Evolutionary conservation across 30 jellyfish, hydroid and myxozoan species (phyloP), one percentile per base, ranked within the genome.

Genomic region (Aurelia aurita): DNA sequence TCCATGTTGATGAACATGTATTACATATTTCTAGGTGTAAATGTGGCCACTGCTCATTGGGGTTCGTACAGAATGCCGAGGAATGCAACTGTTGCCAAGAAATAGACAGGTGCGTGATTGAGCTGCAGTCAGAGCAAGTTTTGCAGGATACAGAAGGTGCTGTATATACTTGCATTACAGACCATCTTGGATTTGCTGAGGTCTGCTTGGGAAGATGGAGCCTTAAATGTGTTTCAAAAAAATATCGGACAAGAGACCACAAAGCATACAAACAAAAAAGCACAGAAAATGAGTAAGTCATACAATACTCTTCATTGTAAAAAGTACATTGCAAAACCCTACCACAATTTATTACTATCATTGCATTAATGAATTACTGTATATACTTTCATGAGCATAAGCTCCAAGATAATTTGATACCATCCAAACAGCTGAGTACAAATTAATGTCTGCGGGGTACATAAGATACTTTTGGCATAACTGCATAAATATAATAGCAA

Each of bases 171-270:
- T 62, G 74, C 43, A 26, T 62, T 9, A 62, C 74, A 1, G 74
- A 62, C 74, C 74, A 62, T 62, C 74, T 53, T 19, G 74, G 74
- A 19, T 62, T 62, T 62, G 74, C 74, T 19, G 74, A 62, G 31
- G 74, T 62, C 7, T 62, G 74, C 43, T 28, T 62, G 21, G 43
- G 43, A 9, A 62, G 3, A 62, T 62, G 74, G 74, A 19, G 74
- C 74, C 43, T 62, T 20, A 2, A 7, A 26, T 26, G 31, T 19
- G 74, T 53, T 62, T 20, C 74, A 19, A 62, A 62, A 4, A 62
- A 62, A 62, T 62, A 26, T 62, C 31, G 43, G 74, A 62, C 43
- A 2, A 62, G 74, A 7, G 74, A 31, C 43, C 43, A 31, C 3
- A 31, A 31, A 31, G 3, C 43, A 31, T 31, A 31, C 43, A 31